phyloP scores from a whole-genome alignment of 2,797 vertebrate species.

The Chromis chromis region DNA sequence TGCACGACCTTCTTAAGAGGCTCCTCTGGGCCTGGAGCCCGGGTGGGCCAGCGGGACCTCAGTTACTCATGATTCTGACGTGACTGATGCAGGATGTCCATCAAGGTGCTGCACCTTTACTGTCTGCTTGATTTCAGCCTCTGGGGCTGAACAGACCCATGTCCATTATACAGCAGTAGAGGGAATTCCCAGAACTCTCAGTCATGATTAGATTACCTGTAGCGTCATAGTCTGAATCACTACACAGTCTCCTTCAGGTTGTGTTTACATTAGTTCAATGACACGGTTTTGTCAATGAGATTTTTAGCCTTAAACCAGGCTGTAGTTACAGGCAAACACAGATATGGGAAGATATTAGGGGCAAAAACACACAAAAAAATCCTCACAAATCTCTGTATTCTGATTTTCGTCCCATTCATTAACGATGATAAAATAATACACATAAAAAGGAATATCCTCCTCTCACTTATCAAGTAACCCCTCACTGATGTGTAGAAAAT shows the following conservation, averaged over 20 bases:
- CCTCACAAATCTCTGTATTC: not conserved
- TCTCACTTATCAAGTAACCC: conserved; percentile 29
- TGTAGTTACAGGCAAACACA: conserved; percentile 7
- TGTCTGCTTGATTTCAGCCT: conserved; percentile 58
- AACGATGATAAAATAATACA: not conserved
- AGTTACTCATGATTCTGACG: conserved; percentile 46
- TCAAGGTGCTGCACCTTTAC: conserved; percentile 55
- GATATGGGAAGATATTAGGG: not conserved
- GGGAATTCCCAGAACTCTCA: conserved; percentile 34
- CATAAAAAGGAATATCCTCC: not conserved
- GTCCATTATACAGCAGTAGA: conserved; percentile 19
- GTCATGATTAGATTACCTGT: conserved; percentile 52
- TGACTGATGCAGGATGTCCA: conserved; percentile 42
- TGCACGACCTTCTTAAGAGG: conserved; percentile 52
- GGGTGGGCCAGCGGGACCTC: conserved; percentile 68
- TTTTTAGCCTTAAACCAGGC: conserved; percentile 6
- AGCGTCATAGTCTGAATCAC: conserved; percentile 23
- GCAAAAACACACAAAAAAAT: not conserved
- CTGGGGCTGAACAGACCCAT: conserved; percentile 13
- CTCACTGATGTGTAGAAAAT: conserved; percentile 49
- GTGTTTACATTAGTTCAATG: conserved; percentile 47
- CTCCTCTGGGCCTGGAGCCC: conserved; percentile 49
- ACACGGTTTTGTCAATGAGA: conserved; percentile 36
- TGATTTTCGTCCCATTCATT: not conserved
- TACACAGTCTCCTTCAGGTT: conserved; percentile 34